These are phyloP conservation scores for Tiliqua scincoides DNA, from an alignment of 2,113 vertebrate species.

Conservation along the genomic window DNA sequence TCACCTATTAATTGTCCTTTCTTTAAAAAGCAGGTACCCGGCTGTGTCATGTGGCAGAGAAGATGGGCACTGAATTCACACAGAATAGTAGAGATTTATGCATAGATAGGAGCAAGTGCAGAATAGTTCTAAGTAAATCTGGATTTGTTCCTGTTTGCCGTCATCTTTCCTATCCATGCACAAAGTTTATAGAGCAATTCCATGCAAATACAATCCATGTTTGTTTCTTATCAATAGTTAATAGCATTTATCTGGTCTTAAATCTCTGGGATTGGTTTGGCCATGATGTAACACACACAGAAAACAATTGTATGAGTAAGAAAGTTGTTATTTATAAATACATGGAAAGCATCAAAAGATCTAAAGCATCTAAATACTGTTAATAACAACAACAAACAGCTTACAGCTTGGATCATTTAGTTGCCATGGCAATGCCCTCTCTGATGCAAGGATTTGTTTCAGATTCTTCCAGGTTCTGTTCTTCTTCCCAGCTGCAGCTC, in stretches of 20 bases:
- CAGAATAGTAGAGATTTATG: not conserved
- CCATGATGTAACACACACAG: conserved; percentile 16
- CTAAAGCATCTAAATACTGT: too few relatives aligned
- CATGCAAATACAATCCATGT: not conserved
- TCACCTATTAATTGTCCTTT: not conserved
- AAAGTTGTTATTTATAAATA: conserved; percentile 71
- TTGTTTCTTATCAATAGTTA: not conserved
- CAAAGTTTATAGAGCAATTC: conserved; percentile 9
- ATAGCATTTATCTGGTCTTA: fast-evolving
- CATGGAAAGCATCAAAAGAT: conserved; percentile 54
- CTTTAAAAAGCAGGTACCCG: not conserved
- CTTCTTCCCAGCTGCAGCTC: conserved; percentile 96
- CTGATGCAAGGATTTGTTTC: conserved; percentile 95
- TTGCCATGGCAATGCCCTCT: conserved; percentile 95
- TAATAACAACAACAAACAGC: too few relatives aligned
- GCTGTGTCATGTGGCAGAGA: not conserved
- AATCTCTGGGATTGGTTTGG: conserved; percentile 5
- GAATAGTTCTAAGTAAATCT: not conserved
- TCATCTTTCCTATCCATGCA: not conserved
- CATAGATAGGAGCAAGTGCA: not conserved
- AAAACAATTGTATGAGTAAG: conserved; percentile 61
- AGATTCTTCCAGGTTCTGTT: conserved; percentile 99
- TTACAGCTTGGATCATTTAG: conserved; percentile 94
- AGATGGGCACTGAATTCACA: not conserved
- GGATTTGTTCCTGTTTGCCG: conserved; percentile 1